Base-by-base conservation (phyloP, 2,888 invertebrate genomes). In the Beris morrisii region DNA sequence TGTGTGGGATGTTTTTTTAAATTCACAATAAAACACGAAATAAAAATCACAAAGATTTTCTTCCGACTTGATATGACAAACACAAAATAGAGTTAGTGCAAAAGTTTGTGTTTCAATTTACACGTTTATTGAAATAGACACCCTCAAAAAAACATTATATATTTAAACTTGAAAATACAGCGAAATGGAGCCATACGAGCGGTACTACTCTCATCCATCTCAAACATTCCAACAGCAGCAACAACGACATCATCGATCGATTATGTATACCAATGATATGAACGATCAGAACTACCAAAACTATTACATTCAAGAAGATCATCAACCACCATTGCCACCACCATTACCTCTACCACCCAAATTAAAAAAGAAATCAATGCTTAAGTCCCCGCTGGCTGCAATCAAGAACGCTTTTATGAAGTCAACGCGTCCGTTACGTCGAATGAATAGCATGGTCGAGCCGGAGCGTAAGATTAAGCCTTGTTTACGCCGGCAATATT, bases 391-490 rank as follows among this genome's bases (percentile, higher is more conserved):
- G 3, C 69, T 81, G 48, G 73, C 74, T 3, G 80, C 81, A 0
- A 72, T 81, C 3, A 81, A 81, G 70, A 80, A 80, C 70, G 81
- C 78, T 0, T 70, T 81, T 7, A 75, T 81, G 3, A 81, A 80
- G 69, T 72, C 77, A 1, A 81, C 80, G 3, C 74, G 79, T 3
- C 79, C 80, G 0, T 66, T 81, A 64, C 73, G 81, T 2, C 76
- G 81, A 13, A 81, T 81, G 78, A 79, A 78, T 48, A 81, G 81
- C 68, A 78, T 81, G 79, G 76, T 77, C 43, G 81, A 81, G 58
- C 78, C 77, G 48, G 73, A 73, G 50, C 77, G 79, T 50, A 73
- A 78, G n/a, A 70, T 72, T 4, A 77, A 77, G 63, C 76, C 78
- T 2, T 70, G 70, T 15, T 64, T 81, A 9, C 72, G 78, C 1